Percentiles rank a stretch among this genome's conserved stretches.
phyloP scores from a whole-genome alignment of 2,888 invertebrate species.

The Geotrupes spiniger region DNA sequence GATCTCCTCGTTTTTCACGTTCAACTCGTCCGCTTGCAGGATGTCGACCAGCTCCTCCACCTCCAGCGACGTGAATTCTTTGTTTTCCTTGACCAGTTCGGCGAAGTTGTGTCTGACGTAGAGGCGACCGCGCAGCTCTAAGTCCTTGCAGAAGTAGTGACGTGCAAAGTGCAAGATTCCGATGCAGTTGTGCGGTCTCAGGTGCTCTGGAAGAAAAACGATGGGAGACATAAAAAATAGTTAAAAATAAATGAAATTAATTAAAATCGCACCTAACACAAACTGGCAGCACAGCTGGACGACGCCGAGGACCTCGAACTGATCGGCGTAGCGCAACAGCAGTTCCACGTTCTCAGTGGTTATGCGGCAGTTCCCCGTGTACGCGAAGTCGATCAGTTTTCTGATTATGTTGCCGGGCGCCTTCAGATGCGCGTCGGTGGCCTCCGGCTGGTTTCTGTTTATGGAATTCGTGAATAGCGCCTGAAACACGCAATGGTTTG shows the following conservation, averaged over 20 bases:
- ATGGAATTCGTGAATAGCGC: slow-evolving; percentile 68
- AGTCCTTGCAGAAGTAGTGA: slow-evolving; percentile 66
- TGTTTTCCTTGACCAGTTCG: slow-evolving; percentile 60
- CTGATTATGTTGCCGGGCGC: slow-evolving; percentile 61
- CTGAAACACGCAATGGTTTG: slow-evolving; percentile 33
- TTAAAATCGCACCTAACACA: slow-evolving; percentile 48
- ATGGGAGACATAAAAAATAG: not conserved
- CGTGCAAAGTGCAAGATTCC: slow-evolving; percentile 69
- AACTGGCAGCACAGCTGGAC: slow-evolving; percentile 68
- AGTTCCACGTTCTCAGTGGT: slow-evolving; percentile 66
- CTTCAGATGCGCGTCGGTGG: slow-evolving; percentile 59
- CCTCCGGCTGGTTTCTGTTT: slow-evolving; percentile 60
- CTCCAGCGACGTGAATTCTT: slow-evolving; percentile 61
- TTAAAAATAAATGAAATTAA: not conserved
- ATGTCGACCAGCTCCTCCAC: slow-evolving; percentile 63
- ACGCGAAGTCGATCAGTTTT: slow-evolving; percentile 70
- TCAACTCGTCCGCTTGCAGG: slow-evolving; percentile 68
- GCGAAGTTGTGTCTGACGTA: slow-evolving; percentile 42
- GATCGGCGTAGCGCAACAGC: slow-evolving; percentile 68
- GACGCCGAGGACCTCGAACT: slow-evolving; percentile 70
- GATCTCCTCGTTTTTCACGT: slow-evolving; percentile 68
- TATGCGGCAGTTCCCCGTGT: slow-evolving; percentile 66
- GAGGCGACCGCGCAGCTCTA: slow-evolving; percentile 58
- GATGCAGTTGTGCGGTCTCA: slow-evolving; percentile 67
- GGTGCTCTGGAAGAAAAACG: slow-evolving; percentile 47